Conservation (phyloP, 2,797 vertebrate species). For the Perodicticus potto region DNA sequence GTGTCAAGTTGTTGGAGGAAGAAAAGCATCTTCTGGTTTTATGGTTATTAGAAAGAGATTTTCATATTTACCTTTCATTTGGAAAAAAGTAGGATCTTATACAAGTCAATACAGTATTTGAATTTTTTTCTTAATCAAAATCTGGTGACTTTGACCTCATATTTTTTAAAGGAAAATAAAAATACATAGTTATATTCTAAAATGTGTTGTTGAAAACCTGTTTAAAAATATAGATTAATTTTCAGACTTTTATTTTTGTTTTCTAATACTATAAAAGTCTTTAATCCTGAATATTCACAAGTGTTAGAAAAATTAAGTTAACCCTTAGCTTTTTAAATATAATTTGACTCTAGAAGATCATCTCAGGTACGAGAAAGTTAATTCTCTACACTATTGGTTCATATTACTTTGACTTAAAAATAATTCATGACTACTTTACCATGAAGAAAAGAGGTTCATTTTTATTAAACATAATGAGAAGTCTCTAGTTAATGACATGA, state of each 20-base stretch:
- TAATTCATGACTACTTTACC: not conserved
- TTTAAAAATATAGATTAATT: slow-evolving; percentile 42
- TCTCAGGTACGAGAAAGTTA: not conserved
- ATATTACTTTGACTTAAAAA: slow-evolving; percentile 41
- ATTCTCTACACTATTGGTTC: not conserved
- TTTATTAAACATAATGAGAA: not conserved
- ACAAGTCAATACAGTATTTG: not conserved
- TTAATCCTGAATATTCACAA: not conserved
- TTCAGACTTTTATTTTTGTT: not conserved
- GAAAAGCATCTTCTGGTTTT: not conserved
- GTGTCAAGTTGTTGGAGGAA: not conserved
- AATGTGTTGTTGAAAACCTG: not conserved
- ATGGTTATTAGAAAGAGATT: not conserved
- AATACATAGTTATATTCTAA: slow-evolving; percentile 37
- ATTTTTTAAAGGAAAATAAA: slow-evolving; percentile 27
- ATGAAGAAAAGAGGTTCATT: not conserved
- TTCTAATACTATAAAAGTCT: not conserved
- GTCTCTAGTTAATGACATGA: not conserved
- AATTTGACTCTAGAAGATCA: slow-evolving; percentile 21
- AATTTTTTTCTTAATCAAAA: slow-evolving; percentile 8
- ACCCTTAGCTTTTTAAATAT: not conserved
- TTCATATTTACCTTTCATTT: not conserved
- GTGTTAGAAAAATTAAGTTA: slow-evolving; percentile 17
- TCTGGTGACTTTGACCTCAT: not conserved
- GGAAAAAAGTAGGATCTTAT: not conserved